phyloP scores from a whole-genome alignment of 2,797 vertebrate species.

The Bradypodion ventrale region DNA sequence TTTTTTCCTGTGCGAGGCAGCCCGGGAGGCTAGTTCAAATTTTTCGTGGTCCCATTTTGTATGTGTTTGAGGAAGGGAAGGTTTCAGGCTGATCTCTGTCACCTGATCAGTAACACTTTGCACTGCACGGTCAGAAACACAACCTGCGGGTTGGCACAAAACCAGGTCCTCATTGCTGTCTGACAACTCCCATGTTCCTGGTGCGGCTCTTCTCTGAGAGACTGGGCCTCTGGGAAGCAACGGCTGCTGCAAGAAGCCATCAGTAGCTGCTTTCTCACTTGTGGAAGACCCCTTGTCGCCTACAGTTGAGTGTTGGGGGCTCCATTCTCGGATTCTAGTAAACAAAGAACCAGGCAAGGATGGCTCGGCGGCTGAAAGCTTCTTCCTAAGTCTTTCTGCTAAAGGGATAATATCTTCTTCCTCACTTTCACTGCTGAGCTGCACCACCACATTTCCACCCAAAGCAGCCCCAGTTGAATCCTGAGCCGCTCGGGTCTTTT shows the following conservation, averaged over 20 bases:
- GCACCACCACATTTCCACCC: slow-evolving; percentile 44
- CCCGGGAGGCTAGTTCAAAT: slow-evolving; percentile 58
- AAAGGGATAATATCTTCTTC: slow-evolving; percentile 74
- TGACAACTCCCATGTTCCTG: neutral
- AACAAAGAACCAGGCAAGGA: neutral
- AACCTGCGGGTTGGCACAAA: neutral
- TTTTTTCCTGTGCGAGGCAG: slow-evolving; percentile 59
- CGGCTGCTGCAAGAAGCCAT: neutral
- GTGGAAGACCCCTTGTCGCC: neutral
- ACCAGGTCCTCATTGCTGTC: neutral
- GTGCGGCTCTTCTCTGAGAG: neutral
- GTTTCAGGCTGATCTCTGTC: slow-evolving; percentile 10
- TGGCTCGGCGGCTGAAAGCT: slow-evolving; percentile 23
- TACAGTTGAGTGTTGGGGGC: neutral
- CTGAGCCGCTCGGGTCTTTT: neutral
- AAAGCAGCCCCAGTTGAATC: neutral
- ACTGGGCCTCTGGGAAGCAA: neutral
- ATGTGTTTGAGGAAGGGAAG: slow-evolving; percentile 60
- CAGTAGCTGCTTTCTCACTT: fast-evolving
- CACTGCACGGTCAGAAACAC: neutral
- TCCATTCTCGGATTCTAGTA: neutral
- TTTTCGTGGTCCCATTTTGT: slow-evolving; percentile 61
- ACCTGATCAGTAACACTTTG: neutral
- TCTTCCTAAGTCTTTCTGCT: slow-evolving; percentile 74
- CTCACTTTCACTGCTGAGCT: slow-evolving; percentile 80